Percentiles rank a stretch among this genome's conserved stretches.
Evolutionary conservation across 2,113 vertebrate species (phyloP).

Genomic region (Mesembrinibis cayennensis): DNA sequence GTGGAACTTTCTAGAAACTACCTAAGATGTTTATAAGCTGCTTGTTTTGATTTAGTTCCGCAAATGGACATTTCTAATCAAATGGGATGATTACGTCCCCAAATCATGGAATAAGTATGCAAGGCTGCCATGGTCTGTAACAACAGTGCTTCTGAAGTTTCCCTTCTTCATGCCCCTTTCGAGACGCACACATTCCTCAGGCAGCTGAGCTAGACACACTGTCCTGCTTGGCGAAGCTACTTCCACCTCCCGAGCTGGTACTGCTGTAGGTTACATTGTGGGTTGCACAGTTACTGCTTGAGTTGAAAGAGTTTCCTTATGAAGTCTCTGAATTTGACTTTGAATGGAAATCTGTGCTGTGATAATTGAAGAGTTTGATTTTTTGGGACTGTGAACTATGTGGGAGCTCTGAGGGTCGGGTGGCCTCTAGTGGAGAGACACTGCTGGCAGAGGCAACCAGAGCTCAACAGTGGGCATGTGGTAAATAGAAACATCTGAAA

Average conservation of each 20-base stretch:
- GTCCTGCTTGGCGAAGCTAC: neutral
- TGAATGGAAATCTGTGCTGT: neutral
- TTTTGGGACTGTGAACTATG: neutral
- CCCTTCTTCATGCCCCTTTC: neutral
- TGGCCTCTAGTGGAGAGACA: neutral
- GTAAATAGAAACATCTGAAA: neutral
- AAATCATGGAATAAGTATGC: neutral
- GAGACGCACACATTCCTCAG: accelerated
- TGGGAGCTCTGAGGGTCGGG: neutral
- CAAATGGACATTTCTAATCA: neutral
- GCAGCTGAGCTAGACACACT: neutral
- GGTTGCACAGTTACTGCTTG: neutral
- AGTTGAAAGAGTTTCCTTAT: neutral
- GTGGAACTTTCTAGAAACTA: neutral
- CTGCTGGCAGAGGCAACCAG: neutral
- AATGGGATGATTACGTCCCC: neutral
- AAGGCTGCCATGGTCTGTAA: neutral
- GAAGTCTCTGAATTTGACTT: neutral
- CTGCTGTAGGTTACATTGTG: neutral
- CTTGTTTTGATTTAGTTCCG: neutral
- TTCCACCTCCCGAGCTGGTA: neutral
- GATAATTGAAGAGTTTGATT: neutral
- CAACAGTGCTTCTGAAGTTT: neutral
- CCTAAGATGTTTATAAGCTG: neutral
- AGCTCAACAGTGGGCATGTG: neutral